Base-by-base conservation (phyloP, 2,888 invertebrate species). In the Sepiola atlantica region DNA sequence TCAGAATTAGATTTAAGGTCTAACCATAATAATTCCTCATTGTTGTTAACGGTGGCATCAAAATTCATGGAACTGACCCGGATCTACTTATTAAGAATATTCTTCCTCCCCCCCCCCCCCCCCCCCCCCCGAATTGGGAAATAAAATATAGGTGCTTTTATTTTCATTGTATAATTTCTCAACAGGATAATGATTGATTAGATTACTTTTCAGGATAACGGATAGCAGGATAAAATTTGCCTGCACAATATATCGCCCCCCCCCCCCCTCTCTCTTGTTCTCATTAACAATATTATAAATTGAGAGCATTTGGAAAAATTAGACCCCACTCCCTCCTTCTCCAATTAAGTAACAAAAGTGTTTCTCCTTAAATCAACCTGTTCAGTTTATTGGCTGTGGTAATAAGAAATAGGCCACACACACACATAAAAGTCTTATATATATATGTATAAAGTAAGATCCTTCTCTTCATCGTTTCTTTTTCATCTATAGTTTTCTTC, bases 11-110 rank as follows among this genome's bases (percentile, higher is more conserved):
- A n/a, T 77, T 77, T 77, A n/a, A n/a, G 77, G n/a, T 77, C 77
- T n/a, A 77, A 77, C 77, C 77, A 77, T 77, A 77, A 77, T 77
- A 77, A 77, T 77, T 77, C n/a, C n/a, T 77, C 16, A 77, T 77
- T 77, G 77, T 77, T 77, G n/a, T 32, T 77, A 77, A 77, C n/a
- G n/a, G 77, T 77, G 77, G 77, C 77, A 77, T 77, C 77, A 32
- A 77, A 77, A 77, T 77, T 77, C n/a, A 77, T 77, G n/a, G 77
- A n/a, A n/a, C n/a, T 77, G 77, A 77, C 77, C n/a, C 77, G n/a
- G n/a, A 77, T 77, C n/a, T 77, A 77, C 77, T 32, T n/a, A 77
- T 77, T 77, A n/a, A 77, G n/a, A 45, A 45, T 45, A 77, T 77
- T n/a, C n/a, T 32, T n/a, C n/a, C n/a, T n/a, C n/a, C n/a, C n/a